phyloP scores from a whole-genome alignment of 2,113 vertebrate genomes.

The Halcyon malimbica region DNA sequence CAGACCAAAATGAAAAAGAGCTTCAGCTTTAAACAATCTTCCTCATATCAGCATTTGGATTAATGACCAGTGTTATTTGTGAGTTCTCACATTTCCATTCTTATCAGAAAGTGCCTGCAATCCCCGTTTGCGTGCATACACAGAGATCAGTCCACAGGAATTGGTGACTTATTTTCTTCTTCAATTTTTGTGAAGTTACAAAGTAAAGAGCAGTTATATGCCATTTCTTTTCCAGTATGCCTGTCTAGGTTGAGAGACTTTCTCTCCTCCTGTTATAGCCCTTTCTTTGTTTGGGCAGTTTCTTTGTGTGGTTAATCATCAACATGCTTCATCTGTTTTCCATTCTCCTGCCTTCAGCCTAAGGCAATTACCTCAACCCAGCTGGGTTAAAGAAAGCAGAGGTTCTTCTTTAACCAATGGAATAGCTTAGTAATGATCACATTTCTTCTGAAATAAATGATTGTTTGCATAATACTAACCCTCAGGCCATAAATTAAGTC shows the following conservation, averaged over 20 bases:
- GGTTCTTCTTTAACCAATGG: background rate
- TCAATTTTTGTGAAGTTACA: background rate
- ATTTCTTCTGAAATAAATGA: constrained; percentile 24
- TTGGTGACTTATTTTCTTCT: background rate
- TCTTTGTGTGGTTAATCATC: constrained; percentile 43
- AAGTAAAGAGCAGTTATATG: background rate
- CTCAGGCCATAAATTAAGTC: background rate
- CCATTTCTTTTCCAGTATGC: background rate
- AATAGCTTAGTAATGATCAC: background rate
- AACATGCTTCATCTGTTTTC: constrained; percentile 48
- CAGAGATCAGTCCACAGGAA: background rate
- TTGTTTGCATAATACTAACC: background rate
- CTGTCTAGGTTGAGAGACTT: background rate
- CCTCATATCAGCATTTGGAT: background rate
- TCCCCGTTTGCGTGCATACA: background rate
- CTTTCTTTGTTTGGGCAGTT: constrained; percentile 12
- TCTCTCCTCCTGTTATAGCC: background rate
- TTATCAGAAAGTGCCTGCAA: background rate
- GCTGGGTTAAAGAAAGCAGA: constrained; percentile 23
- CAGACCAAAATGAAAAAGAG: background rate
- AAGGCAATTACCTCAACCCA: constrained; percentile 36
- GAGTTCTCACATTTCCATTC: background rate
- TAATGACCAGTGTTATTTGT: background rate
- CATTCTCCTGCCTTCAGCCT: constrained; percentile 15
- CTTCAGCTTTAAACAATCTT: background rate